These are phyloP conservation scores for Acleris holmiana DNA, from an alignment of 2,888 invertebrate genomes.

Conservation along the genomic window DNA sequence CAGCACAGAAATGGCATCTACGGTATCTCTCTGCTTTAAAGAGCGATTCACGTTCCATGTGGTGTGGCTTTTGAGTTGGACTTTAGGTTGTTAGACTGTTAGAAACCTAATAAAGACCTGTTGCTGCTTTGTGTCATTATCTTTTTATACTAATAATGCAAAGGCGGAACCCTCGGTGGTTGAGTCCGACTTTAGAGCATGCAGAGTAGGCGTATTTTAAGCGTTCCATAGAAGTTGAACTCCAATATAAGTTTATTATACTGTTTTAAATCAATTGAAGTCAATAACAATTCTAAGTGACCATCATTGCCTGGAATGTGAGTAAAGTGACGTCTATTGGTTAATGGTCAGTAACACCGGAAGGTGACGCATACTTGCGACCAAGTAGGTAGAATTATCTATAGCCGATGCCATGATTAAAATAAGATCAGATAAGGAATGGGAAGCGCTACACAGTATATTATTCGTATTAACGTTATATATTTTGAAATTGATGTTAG, in stretches of 20 bases:
- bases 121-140: too few species aligned
- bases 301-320: conserved; percentile 24
- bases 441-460: conserved; percentile 29
- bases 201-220: neutral
- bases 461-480: too few species aligned
- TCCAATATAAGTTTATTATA: neutral
- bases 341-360: conserved; percentile 22
- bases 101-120: too few species aligned
- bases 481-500: too few species aligned
- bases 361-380: conserved; percentile 12
- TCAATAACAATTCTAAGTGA: conserved; percentile 13
- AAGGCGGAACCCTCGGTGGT: too few species aligned
- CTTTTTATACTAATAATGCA: too few species aligned
- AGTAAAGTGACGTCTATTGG: conserved; percentile 19
- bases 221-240: neutral
- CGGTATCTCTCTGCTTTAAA: too few species aligned
- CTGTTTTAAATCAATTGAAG: conserved; percentile 8
- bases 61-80: too few species aligned
- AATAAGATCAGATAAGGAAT: conserved; percentile 46
- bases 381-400: conserved; percentile 44
- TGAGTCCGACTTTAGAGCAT: too few species aligned
- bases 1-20: too few species aligned
- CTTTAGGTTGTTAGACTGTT: too few species aligned
- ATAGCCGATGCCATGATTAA: conserved; percentile 45
- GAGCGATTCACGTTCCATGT: too few species aligned